These are phyloP conservation scores for Artibeus lituratus DNA, from an alignment of 2,797 vertebrate species.

Conservation along the genomic window DNA sequence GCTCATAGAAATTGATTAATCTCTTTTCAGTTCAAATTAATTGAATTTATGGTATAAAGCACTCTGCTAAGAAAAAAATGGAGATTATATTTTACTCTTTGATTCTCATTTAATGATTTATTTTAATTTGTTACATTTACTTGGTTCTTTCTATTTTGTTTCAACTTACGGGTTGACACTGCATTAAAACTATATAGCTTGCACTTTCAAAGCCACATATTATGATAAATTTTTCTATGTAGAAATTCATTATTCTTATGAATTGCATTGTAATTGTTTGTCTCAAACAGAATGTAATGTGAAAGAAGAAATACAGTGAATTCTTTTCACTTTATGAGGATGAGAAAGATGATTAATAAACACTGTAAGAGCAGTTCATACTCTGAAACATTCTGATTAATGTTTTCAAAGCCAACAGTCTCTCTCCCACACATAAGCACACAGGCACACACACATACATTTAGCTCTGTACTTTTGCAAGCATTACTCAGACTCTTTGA, in stretches of 20 bases:
- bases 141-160: neutral
- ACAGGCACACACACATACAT: neutral
- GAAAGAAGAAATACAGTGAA: neutral
- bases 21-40: neutral
- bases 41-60: conserved; percentile 18
- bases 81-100: neutral
- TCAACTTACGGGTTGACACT: neutral
- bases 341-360: neutral
- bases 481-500: neutral
- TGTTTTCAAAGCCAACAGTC: neutral
- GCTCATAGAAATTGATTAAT: neutral
- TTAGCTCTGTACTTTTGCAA: neutral
- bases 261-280: neutral
- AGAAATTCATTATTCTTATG: neutral
- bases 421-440: neutral
- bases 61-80: neutral
- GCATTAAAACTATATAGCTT: neutral
- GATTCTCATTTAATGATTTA: neutral
- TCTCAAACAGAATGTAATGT: neutral
- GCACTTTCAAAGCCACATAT: neutral
- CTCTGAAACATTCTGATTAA: neutral
- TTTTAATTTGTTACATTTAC: neutral
- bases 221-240: neutral
- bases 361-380: neutral
- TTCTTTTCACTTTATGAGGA: neutral